Base-by-base conservation (phyloP, 1,140 invertebrate genomes). In the Contarinia nasturtii region DNA sequence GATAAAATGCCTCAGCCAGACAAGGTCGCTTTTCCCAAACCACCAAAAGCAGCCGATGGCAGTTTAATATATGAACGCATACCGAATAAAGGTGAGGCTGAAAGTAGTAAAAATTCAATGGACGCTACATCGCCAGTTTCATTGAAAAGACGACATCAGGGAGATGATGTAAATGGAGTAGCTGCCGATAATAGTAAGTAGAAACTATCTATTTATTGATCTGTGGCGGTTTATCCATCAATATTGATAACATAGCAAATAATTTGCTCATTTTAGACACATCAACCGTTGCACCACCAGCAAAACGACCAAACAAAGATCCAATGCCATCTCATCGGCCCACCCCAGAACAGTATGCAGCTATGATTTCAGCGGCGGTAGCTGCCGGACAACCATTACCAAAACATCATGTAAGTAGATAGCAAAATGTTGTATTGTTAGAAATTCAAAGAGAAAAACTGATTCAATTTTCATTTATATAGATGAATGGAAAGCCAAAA, bases 131-230 rank as follows among this genome's bases (percentile, higher is more conserved):
- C 22, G 7, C 43, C 55, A 8, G 61, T 63, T 45, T 69, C 69
- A 46, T 67, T 73, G 46, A 76, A 82, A 45, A 86, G 82, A 64
- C 75, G 82, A 64, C 69, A 82, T 49, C 70, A 75, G 5, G 89
- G 86, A 64, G 86, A 90, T 56, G 86, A 92, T 62, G 74, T 85
- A 51, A 91, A 92, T 71, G 87, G 87, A 51, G 76, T 86, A 53
- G 85, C 27, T 27, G 27, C 27, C 10, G 27, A 27, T 27, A 27
- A 88, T 70, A 81, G 83, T 86, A 73, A 79, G 72, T 74, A 61
- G 41, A 46, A 50, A 47, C 42, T 41, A 27, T 48, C 21, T 33
- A n/a, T 33, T 34, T n/a, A 14, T 17, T 38, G 3, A n/a, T n/a
- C n/a, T n/a, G n/a, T n/a, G n/a, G n/a, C n/a, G n/a, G n/a, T n/a